Evolutionary conservation across 2,888 invertebrate species (phyloP), one percentile per base, ranked within the genome.

Genomic region (Lasioglossum pauxillum): DNA sequence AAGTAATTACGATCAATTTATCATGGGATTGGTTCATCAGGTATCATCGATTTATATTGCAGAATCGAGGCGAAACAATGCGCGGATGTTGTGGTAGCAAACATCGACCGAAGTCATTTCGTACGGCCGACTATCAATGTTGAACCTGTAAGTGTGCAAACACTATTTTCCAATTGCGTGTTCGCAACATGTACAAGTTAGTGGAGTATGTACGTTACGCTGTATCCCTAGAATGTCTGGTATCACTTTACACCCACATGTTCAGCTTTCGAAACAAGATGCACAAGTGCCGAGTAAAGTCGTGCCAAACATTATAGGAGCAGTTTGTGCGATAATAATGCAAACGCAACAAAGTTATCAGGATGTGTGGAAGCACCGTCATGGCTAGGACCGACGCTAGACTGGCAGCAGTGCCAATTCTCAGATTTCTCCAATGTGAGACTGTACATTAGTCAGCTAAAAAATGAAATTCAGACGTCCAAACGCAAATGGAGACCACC

Each of bases 391-490:
- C 96, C 96, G 1, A 95, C 95, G 1, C 79, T 93, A 71, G 96
- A 97, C 92, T 98, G 98, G 97, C 97, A 97, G 95, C 96, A 96
- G 84, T 95, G 96, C 84, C 97, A 97, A 95, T 95, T 97, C 2
- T 96, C 96, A 14, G 96, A 97, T 90, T 98, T 98, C 94, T 96
- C 97, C 12, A 95, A 96, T 69, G 93, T 97, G 5, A 96, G 97
- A 92, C 95, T 96, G 93, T 96, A 96, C 79, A 92, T 97, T 80
- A 91, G 93, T 5, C 92, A 92, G 77, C 53, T 95, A 14, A 92
- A 92, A 77, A 90, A 92, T 38, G 91, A 93, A 84, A 92, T 93
- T 83, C 88, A 91, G 72, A 90, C 90, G 64, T 80, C 78, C 44
- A 92, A 91, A 81, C 86, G 84, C 27, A 85, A 88, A 78, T 91